A percentile compares a stretch with the other conserved stretches of the same genome.
Evolutionary conservation across 2,797 vertebrate species (phyloP).

Genomic region (Sylvia borin): DNA sequence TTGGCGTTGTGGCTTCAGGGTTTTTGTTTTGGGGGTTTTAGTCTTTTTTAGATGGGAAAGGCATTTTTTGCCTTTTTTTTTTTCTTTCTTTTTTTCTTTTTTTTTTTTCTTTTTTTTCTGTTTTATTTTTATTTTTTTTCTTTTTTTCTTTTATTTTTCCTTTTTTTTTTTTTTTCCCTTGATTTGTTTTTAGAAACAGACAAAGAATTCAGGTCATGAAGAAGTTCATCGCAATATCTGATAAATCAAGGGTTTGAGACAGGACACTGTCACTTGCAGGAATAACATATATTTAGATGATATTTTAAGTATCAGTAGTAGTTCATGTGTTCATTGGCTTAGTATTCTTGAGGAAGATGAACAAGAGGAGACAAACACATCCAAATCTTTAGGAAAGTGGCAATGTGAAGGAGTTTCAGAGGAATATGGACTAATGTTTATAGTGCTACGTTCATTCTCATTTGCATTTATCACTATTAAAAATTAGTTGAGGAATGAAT

Average conservation of each 20-base stretch:
- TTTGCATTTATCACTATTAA: constrained; percentile 57
- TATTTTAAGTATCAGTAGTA: constrained; percentile 60
- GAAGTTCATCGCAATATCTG: neutral
- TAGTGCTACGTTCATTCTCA: constrained; percentile 55
- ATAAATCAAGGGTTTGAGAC: neutral
- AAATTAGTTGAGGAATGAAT: constrained; percentile 50
- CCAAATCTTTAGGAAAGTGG: constrained; percentile 48
- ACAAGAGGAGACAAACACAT: constrained; percentile 44
- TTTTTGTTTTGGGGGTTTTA: accelerated
- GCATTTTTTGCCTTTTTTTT: neutral
- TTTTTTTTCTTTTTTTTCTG: neutral
- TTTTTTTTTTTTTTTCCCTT: neutral
- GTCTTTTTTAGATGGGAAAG: neutral
- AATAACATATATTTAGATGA: constrained; percentile 35
- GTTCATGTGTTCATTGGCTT: constrained; percentile 30
- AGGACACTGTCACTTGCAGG: neutral
- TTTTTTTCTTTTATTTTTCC: neutral
- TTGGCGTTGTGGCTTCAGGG: neutral
- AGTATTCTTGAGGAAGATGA: constrained; percentile 55
- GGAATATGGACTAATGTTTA: constrained; percentile 56
- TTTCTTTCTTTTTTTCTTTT: neutral
- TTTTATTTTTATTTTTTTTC: too few species aligned
- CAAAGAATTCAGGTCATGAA: neutral
- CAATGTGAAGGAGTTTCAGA: constrained; percentile 47
- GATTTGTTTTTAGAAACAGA: neutral